Evolutionary conservation across 2,113 vertebrate genomes (phyloP).

Genomic region (Engraulis encrasicolus): DNA sequence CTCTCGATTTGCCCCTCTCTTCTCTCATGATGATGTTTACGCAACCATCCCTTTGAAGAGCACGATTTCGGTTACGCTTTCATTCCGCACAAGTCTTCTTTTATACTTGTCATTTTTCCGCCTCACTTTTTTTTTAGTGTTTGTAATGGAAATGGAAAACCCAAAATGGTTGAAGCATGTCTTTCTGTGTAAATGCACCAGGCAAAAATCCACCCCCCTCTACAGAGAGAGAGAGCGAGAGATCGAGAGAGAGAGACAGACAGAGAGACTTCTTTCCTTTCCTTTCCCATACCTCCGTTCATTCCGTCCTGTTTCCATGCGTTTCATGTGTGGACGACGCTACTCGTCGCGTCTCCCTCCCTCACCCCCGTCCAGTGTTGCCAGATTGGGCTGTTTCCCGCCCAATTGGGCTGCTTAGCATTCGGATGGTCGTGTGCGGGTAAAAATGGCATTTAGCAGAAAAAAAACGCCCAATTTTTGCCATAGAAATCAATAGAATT

Average conservation of each 20-base stretch:
- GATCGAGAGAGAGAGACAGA: too few species aligned
- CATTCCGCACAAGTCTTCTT: neutral
- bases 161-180: constrained; percentile 5
- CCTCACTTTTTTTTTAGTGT: neutral
- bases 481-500: too few species aligned
- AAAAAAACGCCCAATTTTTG: too few species aligned
- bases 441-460: too few species aligned
- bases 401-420: too few species aligned
- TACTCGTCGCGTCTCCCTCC: neutral
- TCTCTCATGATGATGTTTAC: neutral
- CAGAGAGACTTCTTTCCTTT: neutral
- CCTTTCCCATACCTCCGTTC: too few species aligned
- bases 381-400: too few species aligned
- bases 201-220: neutral
- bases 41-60: neutral
- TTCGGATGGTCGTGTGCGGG: too few species aligned
- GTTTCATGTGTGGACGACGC: constrained; percentile 9
- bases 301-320: too few species aligned
- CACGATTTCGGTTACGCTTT: neutral
- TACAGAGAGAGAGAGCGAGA: too few species aligned
- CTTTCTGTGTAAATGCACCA: neutral
- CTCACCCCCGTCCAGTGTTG: too few species aligned
- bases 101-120: constrained; percentile 11
- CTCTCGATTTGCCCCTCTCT: neutral
- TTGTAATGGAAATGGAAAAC: constrained; percentile 4